A percentile compares a stretch with the other conserved stretches of the same genome.
These are phyloP conservation scores for Pagetopsis macropterus DNA, from an alignment of 2,797 vertebrate species.

Conservation along the genomic window DNA sequence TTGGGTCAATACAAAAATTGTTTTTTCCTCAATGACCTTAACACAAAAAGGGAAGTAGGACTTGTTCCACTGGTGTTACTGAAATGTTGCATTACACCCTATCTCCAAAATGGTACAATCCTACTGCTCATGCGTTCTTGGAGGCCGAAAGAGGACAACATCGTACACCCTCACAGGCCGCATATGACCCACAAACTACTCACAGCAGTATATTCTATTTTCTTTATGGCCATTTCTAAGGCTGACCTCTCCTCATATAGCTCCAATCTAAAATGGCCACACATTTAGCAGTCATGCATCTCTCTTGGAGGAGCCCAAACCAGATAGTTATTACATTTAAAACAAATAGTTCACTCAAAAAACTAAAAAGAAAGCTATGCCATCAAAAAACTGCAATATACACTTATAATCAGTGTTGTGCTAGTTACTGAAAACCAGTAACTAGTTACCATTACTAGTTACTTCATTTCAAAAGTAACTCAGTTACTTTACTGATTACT, in stretches of 20 bases:
- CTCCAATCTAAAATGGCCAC: slow-evolving; percentile 1
- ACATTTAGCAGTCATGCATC: background rate
- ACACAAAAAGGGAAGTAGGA: background rate
- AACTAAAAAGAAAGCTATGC: background rate
- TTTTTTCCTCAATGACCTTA: background rate
- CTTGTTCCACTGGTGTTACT: background rate
- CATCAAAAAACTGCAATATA: background rate
- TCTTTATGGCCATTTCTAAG: background rate
- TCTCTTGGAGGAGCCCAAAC: background rate
- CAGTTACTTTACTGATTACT: too few relatives aligned
- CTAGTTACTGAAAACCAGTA: too few relatives aligned
- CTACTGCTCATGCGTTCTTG: background rate
- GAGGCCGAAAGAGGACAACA: background rate
- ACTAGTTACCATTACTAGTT: too few relatives aligned
- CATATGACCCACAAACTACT: background rate
- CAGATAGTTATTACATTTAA: background rate
- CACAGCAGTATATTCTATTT: background rate
- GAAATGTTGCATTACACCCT: background rate
- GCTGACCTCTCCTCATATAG: background rate
- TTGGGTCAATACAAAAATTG: too few relatives aligned
- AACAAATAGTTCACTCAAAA: background rate
- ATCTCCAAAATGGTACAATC: background rate
- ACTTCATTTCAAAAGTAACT: too few relatives aligned
- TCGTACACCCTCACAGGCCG: background rate
- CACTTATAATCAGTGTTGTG: too few relatives aligned